phyloP scores from a whole-genome alignment of 2,888 invertebrate species.

The Lycocerus yunnanus region DNA sequence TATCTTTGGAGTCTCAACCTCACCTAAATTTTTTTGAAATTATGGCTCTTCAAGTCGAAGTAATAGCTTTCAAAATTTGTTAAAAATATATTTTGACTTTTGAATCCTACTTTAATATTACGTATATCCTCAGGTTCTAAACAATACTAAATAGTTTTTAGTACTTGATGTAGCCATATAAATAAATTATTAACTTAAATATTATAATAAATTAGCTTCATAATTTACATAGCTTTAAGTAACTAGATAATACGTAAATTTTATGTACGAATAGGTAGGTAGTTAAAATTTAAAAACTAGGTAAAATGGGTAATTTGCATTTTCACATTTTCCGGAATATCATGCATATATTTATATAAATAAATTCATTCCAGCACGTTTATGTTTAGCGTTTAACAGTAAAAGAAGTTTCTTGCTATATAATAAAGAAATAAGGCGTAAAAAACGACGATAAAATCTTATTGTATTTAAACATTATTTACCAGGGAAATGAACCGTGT shows the following conservation, averaged over 20 bases:
- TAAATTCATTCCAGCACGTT: not conserved
- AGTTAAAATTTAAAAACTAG: not conserved
- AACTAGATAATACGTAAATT: not conserved
- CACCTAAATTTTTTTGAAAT: too few relatives aligned
- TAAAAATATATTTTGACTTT: too few relatives aligned
- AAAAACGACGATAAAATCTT: conserved; percentile 7
- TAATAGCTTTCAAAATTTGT: too few relatives aligned
- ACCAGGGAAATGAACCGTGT: conserved; percentile 15
- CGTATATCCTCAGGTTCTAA: too few relatives aligned
- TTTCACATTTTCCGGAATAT: not conserved
- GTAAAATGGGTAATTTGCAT: not conserved
- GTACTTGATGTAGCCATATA: too few relatives aligned
- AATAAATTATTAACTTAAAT: too few relatives aligned
- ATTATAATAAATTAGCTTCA: too few relatives aligned
- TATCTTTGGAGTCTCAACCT: too few relatives aligned
- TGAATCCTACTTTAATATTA: too few relatives aligned
- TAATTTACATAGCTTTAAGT: not conserved
- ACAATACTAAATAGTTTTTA: too few relatives aligned
- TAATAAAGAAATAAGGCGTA: conserved; percentile 14
- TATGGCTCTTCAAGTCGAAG: too few relatives aligned
- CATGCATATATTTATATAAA: not conserved
- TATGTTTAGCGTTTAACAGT: not conserved
- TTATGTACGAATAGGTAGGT: not conserved
- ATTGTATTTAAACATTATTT: conserved; percentile 12
- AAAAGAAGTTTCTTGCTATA: not conserved